Base-by-base conservation (phyloP, 2,797 vertebrate species). In the Siniperca obscura region DNA sequence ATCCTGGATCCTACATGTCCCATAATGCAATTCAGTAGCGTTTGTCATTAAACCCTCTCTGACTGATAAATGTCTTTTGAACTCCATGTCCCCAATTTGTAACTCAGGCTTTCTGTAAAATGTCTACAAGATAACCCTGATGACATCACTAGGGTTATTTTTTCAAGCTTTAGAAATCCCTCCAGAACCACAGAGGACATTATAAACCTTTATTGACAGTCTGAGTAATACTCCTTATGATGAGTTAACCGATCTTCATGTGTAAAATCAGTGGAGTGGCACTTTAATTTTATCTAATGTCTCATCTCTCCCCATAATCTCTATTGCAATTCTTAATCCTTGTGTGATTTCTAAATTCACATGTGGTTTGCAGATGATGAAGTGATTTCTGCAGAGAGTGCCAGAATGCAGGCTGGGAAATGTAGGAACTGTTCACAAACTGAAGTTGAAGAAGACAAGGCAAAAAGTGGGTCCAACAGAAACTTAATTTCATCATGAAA, bases 281-380 rank as follows among this genome's bases (percentile, higher is more conserved):
- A 25, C 53, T 50, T 76, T 55, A 3, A 22, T 21, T 68, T 68
- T 36, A 7, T 55, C 27, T 44, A 22, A 52, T 8, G 0, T 52
- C 34, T 61, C 16, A 21, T 50, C 21, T 25, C n/a, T 53, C 30
- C n/a, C n/a, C 59, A 70, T 30, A 34, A 70, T 30, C 74, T 69
- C 1, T 17, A 21, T 52, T 76, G 52, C 50, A 25, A 13, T 44
- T 59, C 16, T 44, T 21, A 44, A 56, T 6, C 10, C 25, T 30
- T 13, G 30, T 36, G 30, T 50, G 16, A 38, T 21, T 36, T n/a
- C 13, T 34, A 3, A 22, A n/a, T 30, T 42, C 22, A 6, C 12
- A 2, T 46, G 14, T 48, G 16, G 10, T 61, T 73, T 69, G 3
- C 4, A 57, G 34, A 77, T 30, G 19, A 46, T 34, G 1, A 64